Evolutionary conservation across 2,797 vertebrate genomes (phyloP).

Genomic region (Numenius phaeopus): DNA sequence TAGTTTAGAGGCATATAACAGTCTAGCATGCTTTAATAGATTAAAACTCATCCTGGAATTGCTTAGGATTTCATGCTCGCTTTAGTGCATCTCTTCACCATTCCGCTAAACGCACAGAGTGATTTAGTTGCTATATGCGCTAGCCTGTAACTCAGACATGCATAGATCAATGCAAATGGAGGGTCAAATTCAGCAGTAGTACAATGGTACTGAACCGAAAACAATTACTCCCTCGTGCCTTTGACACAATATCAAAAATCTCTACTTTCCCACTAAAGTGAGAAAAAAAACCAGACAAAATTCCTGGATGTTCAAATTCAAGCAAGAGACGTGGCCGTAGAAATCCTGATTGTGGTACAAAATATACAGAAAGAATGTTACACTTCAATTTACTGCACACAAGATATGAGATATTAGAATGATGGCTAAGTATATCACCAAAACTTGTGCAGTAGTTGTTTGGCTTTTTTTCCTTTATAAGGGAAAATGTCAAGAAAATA

Average conservation of each 20-base stretch:
- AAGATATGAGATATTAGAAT: neutral
- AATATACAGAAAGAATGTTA: neutral
- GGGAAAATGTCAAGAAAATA: slow-evolving; percentile 46
- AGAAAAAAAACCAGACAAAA: neutral
- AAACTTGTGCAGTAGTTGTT: neutral
- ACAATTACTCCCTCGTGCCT: neutral
- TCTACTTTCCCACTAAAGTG: neutral
- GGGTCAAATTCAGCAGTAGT: neutral
- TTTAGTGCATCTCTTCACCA: neutral
- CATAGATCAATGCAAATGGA: slow-evolving; percentile 18
- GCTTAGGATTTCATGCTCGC: slow-evolving; percentile 11
- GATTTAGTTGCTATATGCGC: neutral
- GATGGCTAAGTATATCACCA: neutral
- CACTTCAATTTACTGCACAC: neutral
- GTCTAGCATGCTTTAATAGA: slow-evolving; percentile 1
- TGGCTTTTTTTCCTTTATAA: slow-evolving; percentile 8
- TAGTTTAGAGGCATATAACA: neutral
- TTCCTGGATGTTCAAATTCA: neutral
- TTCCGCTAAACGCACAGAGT: neutral
- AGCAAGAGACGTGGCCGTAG: neutral
- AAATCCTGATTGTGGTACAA: neutral
- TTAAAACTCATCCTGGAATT: neutral
- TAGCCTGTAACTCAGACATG: slow-evolving; percentile 8
- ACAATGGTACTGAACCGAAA: neutral
- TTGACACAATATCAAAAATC: neutral